phyloP scores from a whole-genome alignment of 2,888 invertebrate genomes.

The Steinernema hermaphroditum region DNA sequence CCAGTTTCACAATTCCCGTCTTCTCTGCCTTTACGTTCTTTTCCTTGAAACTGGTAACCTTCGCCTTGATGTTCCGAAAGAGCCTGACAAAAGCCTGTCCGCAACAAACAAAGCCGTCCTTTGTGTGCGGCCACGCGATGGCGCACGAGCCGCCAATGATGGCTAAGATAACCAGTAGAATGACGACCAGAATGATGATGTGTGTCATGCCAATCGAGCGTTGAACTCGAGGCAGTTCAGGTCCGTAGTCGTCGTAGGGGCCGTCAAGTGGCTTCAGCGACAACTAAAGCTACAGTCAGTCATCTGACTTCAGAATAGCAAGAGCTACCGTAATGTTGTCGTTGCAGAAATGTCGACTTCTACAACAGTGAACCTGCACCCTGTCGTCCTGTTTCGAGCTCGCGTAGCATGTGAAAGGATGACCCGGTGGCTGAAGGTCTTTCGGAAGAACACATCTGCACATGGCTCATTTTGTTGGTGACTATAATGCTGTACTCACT shows the following conservation, averaged over 20 bases:
- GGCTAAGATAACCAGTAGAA: not conserved
- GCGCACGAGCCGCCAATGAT: not conserved
- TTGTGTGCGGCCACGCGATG: not conserved
- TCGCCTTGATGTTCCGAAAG: not conserved
- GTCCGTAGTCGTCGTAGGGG: not conserved
- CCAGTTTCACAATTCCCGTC: slow-evolving; percentile 4
- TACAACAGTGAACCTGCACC: slow-evolving; percentile 40
- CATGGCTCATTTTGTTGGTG: not conserved
- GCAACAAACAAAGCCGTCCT: not conserved
- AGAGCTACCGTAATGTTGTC: slow-evolving; percentile 32
- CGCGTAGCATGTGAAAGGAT: slow-evolving; percentile 45
- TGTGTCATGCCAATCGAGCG: not conserved
- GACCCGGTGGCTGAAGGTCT: slow-evolving; percentile 37
- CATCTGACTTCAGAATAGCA: not conserved
- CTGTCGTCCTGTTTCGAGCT: slow-evolving; percentile 4
- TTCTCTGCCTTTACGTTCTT: not conserved
- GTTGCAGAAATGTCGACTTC: slow-evolving; percentile 44
- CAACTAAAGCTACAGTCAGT: not conserved
- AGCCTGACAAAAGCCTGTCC: not conserved
- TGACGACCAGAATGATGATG: not conserved
- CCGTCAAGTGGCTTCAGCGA: not conserved
- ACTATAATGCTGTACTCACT: slow-evolving; percentile 26
- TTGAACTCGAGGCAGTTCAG: too few relatives aligned
- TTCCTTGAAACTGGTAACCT: not conserved
- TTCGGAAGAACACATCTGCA: slow-evolving; percentile 40